These are phyloP conservation scores for Stigmatopora nigra DNA, from an alignment of 2,113 vertebrate genomes.

Conservation along the genomic window DNA sequence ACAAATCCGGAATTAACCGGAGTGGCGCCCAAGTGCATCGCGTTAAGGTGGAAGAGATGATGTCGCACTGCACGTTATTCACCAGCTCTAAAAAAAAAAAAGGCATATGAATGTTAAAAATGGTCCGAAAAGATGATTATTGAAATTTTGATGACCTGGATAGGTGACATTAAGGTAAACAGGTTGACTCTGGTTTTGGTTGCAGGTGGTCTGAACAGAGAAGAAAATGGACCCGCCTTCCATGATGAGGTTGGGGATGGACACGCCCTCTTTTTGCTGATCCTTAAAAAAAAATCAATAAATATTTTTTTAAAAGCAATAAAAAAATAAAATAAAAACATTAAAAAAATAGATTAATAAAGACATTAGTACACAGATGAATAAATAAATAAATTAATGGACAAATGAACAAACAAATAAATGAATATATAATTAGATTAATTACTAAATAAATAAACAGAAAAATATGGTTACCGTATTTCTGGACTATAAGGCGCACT, in stretches of 20 bases:
- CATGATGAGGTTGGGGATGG: not conserved
- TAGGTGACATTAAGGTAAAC: accelerated
- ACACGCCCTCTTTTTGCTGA: not conserved
- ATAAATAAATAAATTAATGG: no score
- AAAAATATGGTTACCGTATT: no score
- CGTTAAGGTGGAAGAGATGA: not conserved
- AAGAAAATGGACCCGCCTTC: not conserved
- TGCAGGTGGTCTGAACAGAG: not conserved
- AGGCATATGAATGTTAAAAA: not conserved
- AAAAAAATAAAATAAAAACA: not conserved
- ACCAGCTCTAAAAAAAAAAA: conserved; percentile 45
- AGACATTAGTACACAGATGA: no score
- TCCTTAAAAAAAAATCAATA: not conserved
- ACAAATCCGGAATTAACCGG: not conserved
- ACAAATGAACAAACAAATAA: no score
- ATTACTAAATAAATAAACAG: no score
- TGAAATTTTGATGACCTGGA: conserved; percentile 25
- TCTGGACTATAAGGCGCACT: no score
- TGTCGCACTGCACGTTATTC: conserved; percentile 19
- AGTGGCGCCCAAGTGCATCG: conserved; percentile 48
- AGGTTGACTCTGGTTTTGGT: accelerated
- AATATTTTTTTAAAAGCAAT: no score
- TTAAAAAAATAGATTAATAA: no score
- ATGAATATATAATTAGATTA: no score
- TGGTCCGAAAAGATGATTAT: not conserved